Evolutionary conservation across 2,797 vertebrate species (phyloP).

Genomic region (Mus caroli): DNA sequence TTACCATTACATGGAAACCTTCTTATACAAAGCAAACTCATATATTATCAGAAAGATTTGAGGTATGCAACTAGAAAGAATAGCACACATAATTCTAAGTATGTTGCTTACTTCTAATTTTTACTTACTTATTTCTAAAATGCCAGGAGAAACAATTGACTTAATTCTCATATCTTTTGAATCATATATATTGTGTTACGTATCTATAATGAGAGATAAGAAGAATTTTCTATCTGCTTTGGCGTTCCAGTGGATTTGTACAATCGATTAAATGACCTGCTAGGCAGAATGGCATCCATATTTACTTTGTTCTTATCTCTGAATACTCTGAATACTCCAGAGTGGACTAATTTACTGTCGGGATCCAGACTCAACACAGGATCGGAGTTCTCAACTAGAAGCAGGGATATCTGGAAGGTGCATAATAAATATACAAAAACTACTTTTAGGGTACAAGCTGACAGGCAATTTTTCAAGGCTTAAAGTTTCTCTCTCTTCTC

Average conservation of each 20-base stretch:
- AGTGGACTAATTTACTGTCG: background rate
- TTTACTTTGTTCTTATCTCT: conserved; percentile 10
- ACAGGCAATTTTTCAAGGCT: too few relatives aligned
- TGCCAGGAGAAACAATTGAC: background rate
- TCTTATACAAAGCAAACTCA: background rate
- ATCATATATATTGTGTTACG: background rate
- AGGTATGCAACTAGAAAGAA: background rate
- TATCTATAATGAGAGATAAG: background rate
- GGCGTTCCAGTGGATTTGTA: background rate
- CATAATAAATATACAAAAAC: too few relatives aligned
- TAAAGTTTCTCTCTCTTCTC: too few relatives aligned
- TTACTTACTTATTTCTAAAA: background rate
- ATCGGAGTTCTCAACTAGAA: too few relatives aligned
- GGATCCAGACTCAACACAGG: too few relatives aligned
- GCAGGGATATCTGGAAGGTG: too few relatives aligned
- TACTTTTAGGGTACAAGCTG: too few relatives aligned
- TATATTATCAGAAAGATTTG: background rate
- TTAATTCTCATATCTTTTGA: background rate
- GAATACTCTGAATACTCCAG: background rate
- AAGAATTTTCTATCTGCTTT: background rate
- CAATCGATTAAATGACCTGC: background rate
- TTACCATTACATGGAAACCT: background rate
- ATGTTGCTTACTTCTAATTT: background rate
- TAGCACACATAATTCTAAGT: background rate
- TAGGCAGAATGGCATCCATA: background rate